Conservation (phyloP, 2,797 vertebrate genomes). For the Menidia menidia region DNA sequence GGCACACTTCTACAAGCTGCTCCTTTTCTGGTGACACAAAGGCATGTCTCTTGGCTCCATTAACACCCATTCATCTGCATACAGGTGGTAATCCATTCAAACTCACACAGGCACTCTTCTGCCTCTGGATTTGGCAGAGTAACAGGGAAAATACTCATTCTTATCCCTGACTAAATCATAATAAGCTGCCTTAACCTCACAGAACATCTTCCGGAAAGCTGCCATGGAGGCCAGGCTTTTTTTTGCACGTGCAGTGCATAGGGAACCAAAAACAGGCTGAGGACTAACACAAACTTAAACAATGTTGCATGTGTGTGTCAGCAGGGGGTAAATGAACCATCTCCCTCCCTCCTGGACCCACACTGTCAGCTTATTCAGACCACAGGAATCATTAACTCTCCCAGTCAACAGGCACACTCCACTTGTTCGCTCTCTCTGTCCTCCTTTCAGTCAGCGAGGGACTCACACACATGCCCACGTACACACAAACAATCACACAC, state of each 20-base stretch:
- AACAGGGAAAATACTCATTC: conserved; percentile 7
- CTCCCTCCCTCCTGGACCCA: conserved; percentile 49
- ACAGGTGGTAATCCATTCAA: conserved; percentile 75
- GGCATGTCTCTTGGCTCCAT: conserved; percentile 48
- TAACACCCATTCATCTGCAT: conserved; percentile 75
- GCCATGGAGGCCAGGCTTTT: conserved; percentile 22
- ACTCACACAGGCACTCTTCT: conserved; percentile 62
- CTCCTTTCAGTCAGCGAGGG: conserved; percentile 56
- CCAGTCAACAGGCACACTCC: conserved; percentile 77
- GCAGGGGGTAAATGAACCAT: conserved; percentile 62
- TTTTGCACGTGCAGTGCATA: conserved; percentile 29
- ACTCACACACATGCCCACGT: conserved; percentile 18
- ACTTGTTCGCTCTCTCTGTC: conserved; percentile 47
- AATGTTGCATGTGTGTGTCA: conserved; percentile 47
- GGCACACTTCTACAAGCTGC: conserved; percentile 83
- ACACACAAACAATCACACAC: conserved; percentile 36
- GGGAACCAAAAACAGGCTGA: conserved; percentile 28
- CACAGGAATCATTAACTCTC: conserved; percentile 77
- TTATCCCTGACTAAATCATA: not conserved
- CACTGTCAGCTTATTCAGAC: conserved; percentile 66
- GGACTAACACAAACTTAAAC: conserved; percentile 28
- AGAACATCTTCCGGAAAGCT: conserved; percentile 35
- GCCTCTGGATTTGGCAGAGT: conserved; percentile 31
- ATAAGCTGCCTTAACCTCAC: conserved; percentile 6
- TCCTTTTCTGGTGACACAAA: conserved; percentile 72